Evolutionary conservation across 2,113 vertebrate genomes (phyloP).

Genomic region (Archilochus colubris): DNA sequence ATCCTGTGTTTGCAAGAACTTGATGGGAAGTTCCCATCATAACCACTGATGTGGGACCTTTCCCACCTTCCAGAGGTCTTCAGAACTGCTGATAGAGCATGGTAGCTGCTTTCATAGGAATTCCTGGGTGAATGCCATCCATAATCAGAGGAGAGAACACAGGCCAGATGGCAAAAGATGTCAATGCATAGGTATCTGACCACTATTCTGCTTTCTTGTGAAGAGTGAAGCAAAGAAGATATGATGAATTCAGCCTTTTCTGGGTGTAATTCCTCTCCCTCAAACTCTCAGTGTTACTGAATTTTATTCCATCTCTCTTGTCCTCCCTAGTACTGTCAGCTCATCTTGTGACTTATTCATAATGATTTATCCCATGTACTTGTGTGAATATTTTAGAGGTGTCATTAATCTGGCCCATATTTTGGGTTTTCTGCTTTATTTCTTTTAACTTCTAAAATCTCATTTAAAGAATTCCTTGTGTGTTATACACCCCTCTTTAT

Average conservation of each 20-base stretch:
- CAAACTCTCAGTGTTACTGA: background rate
- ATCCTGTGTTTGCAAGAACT: background rate
- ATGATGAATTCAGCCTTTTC: background rate
- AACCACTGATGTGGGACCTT: background rate
- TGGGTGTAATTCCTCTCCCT: background rate
- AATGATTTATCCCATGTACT: background rate
- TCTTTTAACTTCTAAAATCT: background rate
- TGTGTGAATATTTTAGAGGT: background rate
- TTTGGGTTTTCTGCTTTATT: background rate
- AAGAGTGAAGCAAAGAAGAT: background rate
- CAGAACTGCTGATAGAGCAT: background rate
- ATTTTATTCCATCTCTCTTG: background rate
- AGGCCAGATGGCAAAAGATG: background rate
- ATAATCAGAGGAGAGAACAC: background rate
- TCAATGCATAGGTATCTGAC: background rate
- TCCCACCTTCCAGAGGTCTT: background rate
- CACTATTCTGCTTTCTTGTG: background rate
- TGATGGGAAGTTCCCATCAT: background rate
- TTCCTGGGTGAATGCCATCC: background rate
- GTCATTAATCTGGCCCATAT: background rate
- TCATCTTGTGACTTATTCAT: background rate
- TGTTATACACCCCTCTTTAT: background rate
- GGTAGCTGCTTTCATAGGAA: background rate
- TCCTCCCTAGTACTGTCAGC: background rate
- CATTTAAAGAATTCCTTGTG: background rate